These are phyloP conservation scores for Andrena flavipes DNA, from an alignment of 2,888 invertebrate species.

Conservation along the genomic window DNA sequence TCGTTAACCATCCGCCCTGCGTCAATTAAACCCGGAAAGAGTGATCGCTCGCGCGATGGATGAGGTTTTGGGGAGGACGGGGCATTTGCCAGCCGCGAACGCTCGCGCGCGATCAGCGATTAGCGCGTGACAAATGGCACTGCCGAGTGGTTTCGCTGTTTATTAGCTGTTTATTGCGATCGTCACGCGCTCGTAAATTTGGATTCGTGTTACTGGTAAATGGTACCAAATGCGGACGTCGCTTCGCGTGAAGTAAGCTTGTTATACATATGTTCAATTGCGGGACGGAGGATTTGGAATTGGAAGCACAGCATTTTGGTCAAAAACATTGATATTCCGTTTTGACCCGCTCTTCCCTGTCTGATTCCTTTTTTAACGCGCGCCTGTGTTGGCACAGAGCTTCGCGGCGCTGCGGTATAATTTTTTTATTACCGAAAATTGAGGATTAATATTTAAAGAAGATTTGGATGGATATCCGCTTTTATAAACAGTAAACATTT, in stretches of 20 bases:
- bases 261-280: too few relatives aligned
- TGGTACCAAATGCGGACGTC: not conserved
- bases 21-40: conserved; percentile 50
- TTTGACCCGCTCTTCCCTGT: too few relatives aligned
- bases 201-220: not conserved
- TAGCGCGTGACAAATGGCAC: not conserved
- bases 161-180: not conserved
- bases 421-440: too few relatives aligned
- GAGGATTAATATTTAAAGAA: too few relatives aligned
- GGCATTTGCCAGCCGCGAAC: not conserved
- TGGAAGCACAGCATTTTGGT: too few relatives aligned
- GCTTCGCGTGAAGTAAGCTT: too few relatives aligned
- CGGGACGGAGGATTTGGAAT: not conserved
- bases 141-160: not conserved
- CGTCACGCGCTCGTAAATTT: conserved; percentile 23
- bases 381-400: too few relatives aligned
- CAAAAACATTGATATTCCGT: too few relatives aligned
- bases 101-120: not conserved
- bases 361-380: too few relatives aligned
- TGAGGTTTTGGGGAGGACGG: not conserved
- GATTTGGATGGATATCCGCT: too few relatives aligned
- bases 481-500: too few relatives aligned
- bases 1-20: conserved; percentile 20
- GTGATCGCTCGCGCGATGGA: not conserved
- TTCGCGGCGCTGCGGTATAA: too few relatives aligned